Base-by-base conservation (phyloP, 2,113 vertebrate genomes). In the Thymallus thymallus region DNA sequence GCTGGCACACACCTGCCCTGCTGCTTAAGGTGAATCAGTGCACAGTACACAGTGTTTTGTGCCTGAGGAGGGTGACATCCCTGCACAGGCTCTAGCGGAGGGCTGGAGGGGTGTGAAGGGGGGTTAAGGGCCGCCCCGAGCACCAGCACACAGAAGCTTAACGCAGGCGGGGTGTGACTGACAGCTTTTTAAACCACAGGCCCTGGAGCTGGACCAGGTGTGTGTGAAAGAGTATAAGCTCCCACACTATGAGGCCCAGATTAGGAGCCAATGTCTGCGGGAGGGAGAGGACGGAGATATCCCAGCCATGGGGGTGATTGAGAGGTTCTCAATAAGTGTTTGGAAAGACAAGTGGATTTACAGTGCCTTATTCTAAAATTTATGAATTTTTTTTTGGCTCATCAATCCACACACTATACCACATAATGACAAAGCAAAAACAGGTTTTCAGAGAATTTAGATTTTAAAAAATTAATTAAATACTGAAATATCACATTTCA, bases 121-220 rank as follows among this genome's bases (percentile, higher is more conserved):
- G 60, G 75, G 85, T 86, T 87, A 88, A 91, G 81, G 76, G 81
- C 65, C 56, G 85, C 91, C 84, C 64, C 24, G 5, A 86, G 90
- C 82, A 18, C 16, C 73, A 79, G 51, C 69, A 69, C 78, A 81
- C 77, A 85, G 83, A 69, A 85, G 85, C 83, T 88, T 82, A 85
- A 78, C 60, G 48, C 1, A 6, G 5, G 64, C 14, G 20, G 64
- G 6, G 14, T 56, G 72, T 87, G 86, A 92, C 67, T 86, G 92
- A 91, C 90, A 88, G 76, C 75, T 83, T 73, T 82, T 83, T 86
- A 85, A 87, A 75, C 63, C 76, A 22, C 14, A 4, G 66, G 60
- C 79, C 88, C 88, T 84, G 77, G 67, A 91, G 89, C 84, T 26
- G 64, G 51, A 79, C 86, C 90, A 92, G 91, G 91, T 92, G 90